Conservation (phyloP, 2,113 vertebrate species). For the Triplophysa rosa region DNA sequence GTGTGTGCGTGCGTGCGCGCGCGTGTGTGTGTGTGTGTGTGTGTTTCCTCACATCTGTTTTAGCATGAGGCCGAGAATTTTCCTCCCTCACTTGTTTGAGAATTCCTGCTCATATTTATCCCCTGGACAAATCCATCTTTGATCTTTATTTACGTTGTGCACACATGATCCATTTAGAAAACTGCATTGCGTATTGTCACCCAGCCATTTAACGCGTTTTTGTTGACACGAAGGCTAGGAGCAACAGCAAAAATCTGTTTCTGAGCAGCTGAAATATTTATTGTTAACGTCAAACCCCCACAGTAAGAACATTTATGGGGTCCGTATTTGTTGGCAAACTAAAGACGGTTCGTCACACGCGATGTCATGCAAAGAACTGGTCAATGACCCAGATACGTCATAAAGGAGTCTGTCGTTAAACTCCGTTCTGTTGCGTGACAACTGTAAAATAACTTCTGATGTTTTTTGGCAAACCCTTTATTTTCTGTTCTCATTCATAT, state of each 20-base stretch:
- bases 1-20: no score
- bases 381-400: slow-evolving; percentile 52
- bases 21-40: neutral
- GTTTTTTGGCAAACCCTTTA: slow-evolving; percentile 28
- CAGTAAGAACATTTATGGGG: slow-evolving; percentile 36
- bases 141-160: neutral
- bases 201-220: neutral
- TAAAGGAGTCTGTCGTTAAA: slow-evolving; percentile 27
- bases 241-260: neutral
- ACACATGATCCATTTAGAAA: neutral
- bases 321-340: slow-evolving; percentile 32
- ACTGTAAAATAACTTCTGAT: slow-evolving; percentile 30
- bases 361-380: slow-evolving; percentile 40
- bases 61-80: neutral
- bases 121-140: slow-evolving; percentile 7
- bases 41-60: slow-evolving; percentile 10
- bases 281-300: slow-evolving; percentile 22
- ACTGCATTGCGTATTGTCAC: neutral
- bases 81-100: slow-evolving; percentile 3
- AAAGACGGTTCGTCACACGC: slow-evolving; percentile 23
- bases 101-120: neutral
- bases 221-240: neutral
- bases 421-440: slow-evolving; percentile 34
- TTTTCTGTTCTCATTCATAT: neutral
- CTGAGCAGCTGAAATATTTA: neutral